Conservation (phyloP, 1,140 invertebrate species). For the Drosophila tropicalis region DNA sequence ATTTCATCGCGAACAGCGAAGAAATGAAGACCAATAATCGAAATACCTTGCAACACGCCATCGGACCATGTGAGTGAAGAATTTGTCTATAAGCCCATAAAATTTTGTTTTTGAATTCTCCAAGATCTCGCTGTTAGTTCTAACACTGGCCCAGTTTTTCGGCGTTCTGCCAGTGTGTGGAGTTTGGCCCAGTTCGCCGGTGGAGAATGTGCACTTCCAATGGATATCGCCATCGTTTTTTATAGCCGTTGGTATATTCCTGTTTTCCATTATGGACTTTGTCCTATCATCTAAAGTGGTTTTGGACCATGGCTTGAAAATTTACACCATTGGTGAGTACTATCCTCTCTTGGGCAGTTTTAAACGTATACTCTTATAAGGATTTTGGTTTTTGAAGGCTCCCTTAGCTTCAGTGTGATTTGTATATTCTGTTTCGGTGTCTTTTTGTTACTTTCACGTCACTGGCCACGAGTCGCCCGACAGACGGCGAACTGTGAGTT, state of each 20-base stretch:
- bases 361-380: too few species aligned
- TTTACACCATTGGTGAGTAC: slow-evolving; percentile 69
- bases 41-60: slow-evolving; percentile 73
- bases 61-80: slow-evolving; percentile 71
- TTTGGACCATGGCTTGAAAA: slow-evolving; percentile 60
- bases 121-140: slow-evolving; percentile 37
- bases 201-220: slow-evolving; percentile 56
- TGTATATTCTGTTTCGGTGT: slow-evolving; percentile 64
- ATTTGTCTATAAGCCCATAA: too few species aligned
- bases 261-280: slow-evolving; percentile 60
- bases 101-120: not conserved
- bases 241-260: slow-evolving; percentile 47
- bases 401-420: slow-evolving; percentile 75
- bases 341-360: too few species aligned
- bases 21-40: slow-evolving; percentile 50
- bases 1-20: slow-evolving; percentile 31
- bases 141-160: slow-evolving; percentile 66
- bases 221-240: slow-evolving; percentile 57
- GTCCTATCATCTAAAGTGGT: slow-evolving; percentile 59
- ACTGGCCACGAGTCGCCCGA: slow-evolving; percentile 65
- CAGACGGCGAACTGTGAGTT: slow-evolving; percentile 58
- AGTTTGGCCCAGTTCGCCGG: slow-evolving; percentile 47
- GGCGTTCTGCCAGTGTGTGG: slow-evolving; percentile 68
- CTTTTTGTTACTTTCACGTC: slow-evolving; percentile 58
- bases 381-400: slow-evolving; percentile 36